phyloP scores from a whole-genome alignment of 2,888 invertebrate genomes.

The Cephalotes varians region DNA sequence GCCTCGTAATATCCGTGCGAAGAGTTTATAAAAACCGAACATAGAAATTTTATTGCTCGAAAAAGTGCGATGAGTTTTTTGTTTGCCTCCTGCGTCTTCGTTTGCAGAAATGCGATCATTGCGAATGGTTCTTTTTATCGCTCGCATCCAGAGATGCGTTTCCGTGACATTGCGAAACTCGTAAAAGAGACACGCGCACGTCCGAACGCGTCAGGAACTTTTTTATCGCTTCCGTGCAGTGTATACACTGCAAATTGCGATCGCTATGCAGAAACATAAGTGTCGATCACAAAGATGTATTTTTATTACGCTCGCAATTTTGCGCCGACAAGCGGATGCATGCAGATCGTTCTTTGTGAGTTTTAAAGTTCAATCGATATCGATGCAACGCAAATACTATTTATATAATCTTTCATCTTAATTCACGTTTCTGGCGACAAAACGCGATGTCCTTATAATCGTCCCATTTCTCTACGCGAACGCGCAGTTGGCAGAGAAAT shows the following conservation, averaged over 20 bases:
- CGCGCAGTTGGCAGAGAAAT: slow-evolving; percentile 39
- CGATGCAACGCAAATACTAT: not conserved
- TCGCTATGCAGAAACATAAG: slow-evolving; percentile 46
- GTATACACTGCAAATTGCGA: slow-evolving; percentile 52
- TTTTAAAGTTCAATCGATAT: not conserved
- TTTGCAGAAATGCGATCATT: slow-evolving; percentile 31
- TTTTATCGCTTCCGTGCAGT: slow-evolving; percentile 35
- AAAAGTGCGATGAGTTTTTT: slow-evolving; percentile 31
- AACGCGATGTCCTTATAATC: not conserved
- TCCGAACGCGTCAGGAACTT: slow-evolving; percentile 50
- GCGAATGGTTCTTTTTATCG: slow-evolving; percentile 59
- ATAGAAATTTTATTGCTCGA: slow-evolving; percentile 41
- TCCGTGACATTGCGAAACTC: slow-evolving; percentile 62
- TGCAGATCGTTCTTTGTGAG: not conserved
- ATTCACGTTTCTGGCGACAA: slow-evolving; percentile 27
- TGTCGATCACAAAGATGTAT: not conserved
- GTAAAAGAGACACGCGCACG: slow-evolving; percentile 60
- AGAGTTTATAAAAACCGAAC: slow-evolving; percentile 32
- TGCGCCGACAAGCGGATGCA: not conserved
- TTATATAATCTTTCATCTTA: not conserved
- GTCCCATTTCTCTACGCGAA: slow-evolving; percentile 4
- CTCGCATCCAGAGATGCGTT: slow-evolving; percentile 51
- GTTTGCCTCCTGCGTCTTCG: slow-evolving; percentile 10
- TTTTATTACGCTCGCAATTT: slow-evolving; percentile 20
- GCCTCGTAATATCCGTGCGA: not conserved